Evolutionary conservation across 2,888 invertebrate genomes (phyloP), one percentile per base, ranked within the genome.

Genomic region (Flexamia atlantica): DNA sequence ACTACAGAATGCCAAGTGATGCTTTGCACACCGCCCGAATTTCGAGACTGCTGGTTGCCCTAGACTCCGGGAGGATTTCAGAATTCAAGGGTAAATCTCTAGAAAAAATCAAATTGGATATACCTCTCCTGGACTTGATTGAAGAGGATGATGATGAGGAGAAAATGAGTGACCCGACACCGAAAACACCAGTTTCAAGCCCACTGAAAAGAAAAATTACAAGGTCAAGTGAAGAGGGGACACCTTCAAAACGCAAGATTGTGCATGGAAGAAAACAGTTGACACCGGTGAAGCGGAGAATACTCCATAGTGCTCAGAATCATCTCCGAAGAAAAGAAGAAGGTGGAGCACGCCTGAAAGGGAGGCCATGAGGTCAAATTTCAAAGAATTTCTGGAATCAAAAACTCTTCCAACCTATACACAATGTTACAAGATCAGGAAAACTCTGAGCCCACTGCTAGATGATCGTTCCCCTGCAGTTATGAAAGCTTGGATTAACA

Each of bases 1-100:
- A 68, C n/a, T 68, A 68, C n/a, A 12, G 68, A 2, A 28, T 68
- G 30, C 68, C 68, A 30, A 68, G 68, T 30, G 68, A 68, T 17
- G 68, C 68, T 9, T 17, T 68, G n/a, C 2, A 68, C 20, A 36
- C 68, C 3, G 30, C 68, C 7, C 3, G 23, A n/a, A 17, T 68
- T 10, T 68, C 68, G 4, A 28, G 30, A 36, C 14, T 68, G 14
- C 32, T 68, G 17, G 17, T 68, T 32, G 30, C 28, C 17, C 30
- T 68, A 7, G 30, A 68, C 36, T 17, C 10, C 2, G 68, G 68
- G 4, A 68, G 4, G 14, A 53, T 53, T 7, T 53, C 53, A 7
- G 3, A 53, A 10, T 53, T 53, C 4, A 53, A 53, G 10, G 53
- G 53, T 23, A 53, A 53, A 23, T 23, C 20, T 4, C 20, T 53